Evolutionary conservation across 2,113 vertebrate species (phyloP).

Genomic region (Elaphurus davidianus): DNA sequence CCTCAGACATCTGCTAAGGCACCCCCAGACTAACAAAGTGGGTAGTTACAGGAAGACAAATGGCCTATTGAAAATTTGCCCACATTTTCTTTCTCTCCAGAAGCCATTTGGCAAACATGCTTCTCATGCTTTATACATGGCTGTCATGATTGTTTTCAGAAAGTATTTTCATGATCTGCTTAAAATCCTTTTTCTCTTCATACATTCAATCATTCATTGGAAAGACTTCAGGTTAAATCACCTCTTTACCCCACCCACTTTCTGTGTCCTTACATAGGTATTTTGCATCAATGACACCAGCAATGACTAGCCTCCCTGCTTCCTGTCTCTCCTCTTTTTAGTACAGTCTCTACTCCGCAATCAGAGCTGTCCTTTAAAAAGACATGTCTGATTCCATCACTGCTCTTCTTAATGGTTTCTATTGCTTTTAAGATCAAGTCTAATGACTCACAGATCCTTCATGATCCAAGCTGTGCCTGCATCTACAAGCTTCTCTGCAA

Average conservation of each 20-base stretch:
- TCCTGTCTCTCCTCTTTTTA: not conserved
- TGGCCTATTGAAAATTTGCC: not conserved
- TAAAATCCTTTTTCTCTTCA: not conserved
- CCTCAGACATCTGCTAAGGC: not conserved
- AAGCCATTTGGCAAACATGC: not conserved
- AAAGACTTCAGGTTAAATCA: not conserved
- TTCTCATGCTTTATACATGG: not conserved
- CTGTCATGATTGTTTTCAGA: not conserved
- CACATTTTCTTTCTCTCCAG: not conserved
- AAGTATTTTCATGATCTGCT: not conserved
- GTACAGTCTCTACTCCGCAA: not conserved
- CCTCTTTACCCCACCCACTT: not conserved
- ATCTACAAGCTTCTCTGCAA: not conserved
- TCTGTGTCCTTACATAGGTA: not conserved
- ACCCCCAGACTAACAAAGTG: fast-evolving
- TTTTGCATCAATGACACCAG: not conserved
- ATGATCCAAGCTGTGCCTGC: not conserved
- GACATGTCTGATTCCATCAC: not conserved
- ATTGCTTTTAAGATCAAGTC: not conserved
- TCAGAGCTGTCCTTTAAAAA: not conserved
- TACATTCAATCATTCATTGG: not conserved
- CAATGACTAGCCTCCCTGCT: not conserved
- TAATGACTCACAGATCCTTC: not conserved
- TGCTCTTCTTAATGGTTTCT: not conserved
- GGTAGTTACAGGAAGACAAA: not conserved